Evolutionary conservation across 2,113 vertebrate species (phyloP).

Genomic region (Thamnaconus septentrionalis): DNA sequence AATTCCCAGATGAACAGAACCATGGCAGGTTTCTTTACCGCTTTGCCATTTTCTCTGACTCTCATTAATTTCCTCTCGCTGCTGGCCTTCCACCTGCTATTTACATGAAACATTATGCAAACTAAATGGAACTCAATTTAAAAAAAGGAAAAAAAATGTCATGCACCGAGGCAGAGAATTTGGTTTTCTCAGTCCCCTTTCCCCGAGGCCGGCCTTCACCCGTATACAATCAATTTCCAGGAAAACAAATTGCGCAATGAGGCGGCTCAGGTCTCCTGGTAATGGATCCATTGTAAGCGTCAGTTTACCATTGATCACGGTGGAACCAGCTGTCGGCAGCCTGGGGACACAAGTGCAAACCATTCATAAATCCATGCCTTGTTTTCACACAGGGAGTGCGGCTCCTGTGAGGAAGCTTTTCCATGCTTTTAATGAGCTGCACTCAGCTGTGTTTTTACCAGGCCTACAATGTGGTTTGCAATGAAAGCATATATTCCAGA

Average conservation of each 20-base stretch:
- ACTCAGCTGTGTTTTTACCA: no score
- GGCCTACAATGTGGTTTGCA: no score
- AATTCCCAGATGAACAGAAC: constrained; percentile 13
- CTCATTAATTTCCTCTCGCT: not conserved
- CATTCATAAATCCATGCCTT: no score
- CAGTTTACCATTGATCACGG: constrained; percentile 55
- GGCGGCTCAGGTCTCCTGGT: constrained; percentile 20
- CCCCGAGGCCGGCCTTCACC: constrained; percentile 17
- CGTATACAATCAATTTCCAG: constrained; percentile 30
- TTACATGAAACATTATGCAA: not conserved
- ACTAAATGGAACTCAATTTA: no score
- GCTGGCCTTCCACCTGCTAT: constrained; percentile 6
- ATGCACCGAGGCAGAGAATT: constrained; percentile 42
- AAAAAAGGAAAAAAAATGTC: not conserved
- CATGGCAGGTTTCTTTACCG: not conserved
- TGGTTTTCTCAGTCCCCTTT: constrained; percentile 19
- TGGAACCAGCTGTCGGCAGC: constrained; percentile 19
- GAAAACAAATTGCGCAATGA: constrained; percentile 37
- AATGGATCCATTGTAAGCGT: constrained; percentile 46
- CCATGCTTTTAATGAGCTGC: no score
- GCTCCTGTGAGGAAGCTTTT: no score
- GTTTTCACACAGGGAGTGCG: no score
- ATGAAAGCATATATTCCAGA: no score
- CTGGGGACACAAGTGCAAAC: not conserved
- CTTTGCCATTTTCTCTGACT: not conserved